Evolutionary conservation across 2,113 vertebrate species (phyloP).

Genomic region (Nibea albiflora): DNA sequence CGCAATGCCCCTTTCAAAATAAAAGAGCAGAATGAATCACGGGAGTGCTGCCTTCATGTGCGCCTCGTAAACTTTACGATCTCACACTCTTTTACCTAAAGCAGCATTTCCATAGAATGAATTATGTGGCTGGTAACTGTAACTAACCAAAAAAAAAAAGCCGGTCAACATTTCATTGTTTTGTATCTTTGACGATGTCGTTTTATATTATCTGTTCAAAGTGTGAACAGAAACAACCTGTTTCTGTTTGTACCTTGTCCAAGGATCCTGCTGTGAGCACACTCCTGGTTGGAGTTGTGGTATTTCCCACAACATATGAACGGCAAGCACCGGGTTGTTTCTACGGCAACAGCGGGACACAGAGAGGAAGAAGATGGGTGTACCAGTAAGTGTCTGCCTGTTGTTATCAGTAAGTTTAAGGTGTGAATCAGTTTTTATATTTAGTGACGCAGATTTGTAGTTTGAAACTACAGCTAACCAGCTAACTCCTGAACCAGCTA

Average conservation of each 20-base stretch:
- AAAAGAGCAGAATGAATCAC: slow-evolving; percentile 15
- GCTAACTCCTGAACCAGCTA: no score
- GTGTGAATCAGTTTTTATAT: background rate
- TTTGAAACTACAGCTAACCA: background rate
- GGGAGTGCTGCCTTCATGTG: background rate
- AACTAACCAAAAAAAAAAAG: no score
- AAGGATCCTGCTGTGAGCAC: no score
- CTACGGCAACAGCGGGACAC: slow-evolving; percentile 64
- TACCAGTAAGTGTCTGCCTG: slow-evolving; percentile 40
- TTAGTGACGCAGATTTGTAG: background rate
- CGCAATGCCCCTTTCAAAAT: slow-evolving; percentile 62
- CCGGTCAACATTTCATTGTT: no score
- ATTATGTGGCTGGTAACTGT: no score
- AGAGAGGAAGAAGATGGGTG: slow-evolving; percentile 65
- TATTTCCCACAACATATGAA: background rate
- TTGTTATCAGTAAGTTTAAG: accelerated
- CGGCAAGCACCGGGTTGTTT: slow-evolving; percentile 43
- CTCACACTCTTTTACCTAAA: no score
- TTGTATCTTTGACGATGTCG: no score
- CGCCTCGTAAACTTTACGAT: background rate
- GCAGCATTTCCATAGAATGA: no score
- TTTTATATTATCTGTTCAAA: no score
- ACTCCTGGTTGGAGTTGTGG: background rate
- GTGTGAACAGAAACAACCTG: no score
- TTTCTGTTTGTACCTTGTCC: no score